Percentiles rank a stretch among this genome's conserved stretches.
phyloP scores from a whole-genome alignment of 2,797 vertebrate species.

The Geotria australis region DNA sequence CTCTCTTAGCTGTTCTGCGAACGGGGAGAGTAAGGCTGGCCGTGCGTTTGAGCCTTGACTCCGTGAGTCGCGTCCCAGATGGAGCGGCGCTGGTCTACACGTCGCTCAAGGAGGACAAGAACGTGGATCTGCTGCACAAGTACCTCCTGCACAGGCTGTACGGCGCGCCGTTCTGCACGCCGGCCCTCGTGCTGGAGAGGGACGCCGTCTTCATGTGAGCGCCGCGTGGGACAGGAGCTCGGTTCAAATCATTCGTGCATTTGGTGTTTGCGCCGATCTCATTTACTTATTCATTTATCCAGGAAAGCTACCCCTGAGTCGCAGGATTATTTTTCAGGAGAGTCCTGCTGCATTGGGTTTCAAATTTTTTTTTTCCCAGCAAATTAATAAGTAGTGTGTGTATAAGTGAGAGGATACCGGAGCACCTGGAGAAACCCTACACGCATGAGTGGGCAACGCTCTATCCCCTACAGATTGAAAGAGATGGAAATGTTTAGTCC shows the following conservation, averaged over 20 bases:
- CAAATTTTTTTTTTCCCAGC: background rate
- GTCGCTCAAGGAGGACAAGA: conserved; percentile 96
- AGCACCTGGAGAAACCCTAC: too few species aligned
- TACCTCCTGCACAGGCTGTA: conserved; percentile 91
- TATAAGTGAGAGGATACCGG: too few species aligned
- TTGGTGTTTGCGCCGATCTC: too few species aligned
- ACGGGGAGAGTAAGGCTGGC: too few species aligned
- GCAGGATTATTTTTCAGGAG: background rate
- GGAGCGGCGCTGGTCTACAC: conserved; percentile 89
- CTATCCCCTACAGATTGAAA: too few species aligned
- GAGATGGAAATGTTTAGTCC: too few species aligned
- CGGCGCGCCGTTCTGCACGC: conserved; percentile 61
- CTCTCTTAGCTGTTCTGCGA: too few species aligned
- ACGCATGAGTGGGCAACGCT: too few species aligned
- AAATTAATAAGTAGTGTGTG: too few species aligned
- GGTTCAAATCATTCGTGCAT: too few species aligned
- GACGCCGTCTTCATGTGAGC: conserved; percentile 95
- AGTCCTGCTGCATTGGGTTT: background rate
- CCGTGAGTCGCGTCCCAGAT: conserved; percentile 30
- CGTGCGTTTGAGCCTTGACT: background rate
- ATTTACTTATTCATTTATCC: background rate
- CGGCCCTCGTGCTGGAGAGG: conserved; percentile 78
- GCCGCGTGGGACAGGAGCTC: too few species aligned
- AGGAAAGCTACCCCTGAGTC: background rate
- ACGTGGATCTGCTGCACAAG: conserved; percentile 89